Evolutionary conservation across 2,888 invertebrate genomes (phyloP).

Genomic region (Parapristionchus giblindavisi): DNA sequence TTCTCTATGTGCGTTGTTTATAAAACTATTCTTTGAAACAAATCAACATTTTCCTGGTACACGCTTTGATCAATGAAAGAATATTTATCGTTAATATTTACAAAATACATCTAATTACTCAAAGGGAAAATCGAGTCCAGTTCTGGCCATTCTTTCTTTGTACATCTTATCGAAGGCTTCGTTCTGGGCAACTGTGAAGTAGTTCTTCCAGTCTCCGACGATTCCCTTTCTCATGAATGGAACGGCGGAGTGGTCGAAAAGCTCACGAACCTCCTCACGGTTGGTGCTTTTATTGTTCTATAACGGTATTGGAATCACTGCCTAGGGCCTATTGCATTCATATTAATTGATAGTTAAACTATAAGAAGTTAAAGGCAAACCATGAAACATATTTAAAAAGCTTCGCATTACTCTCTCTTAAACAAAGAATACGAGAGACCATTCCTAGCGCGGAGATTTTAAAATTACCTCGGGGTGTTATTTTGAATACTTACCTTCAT

Average conservation of each 20-base stretch:
- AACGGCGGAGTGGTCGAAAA: conserved; percentile 52
- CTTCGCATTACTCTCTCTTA: not conserved
- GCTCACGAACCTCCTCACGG: conserved; percentile 57
- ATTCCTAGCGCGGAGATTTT: not conserved
- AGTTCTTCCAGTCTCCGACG: conserved; percentile 84
- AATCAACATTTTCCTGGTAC: too few relatives aligned
- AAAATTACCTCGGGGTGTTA: not conserved
- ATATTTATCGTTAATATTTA: too few relatives aligned
- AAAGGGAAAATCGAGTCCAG: conserved; percentile 41
- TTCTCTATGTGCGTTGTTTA: too few relatives aligned
- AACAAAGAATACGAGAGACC: too few relatives aligned
- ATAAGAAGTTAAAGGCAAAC: too few relatives aligned
- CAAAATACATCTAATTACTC: conserved; percentile 29
- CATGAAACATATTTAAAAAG: too few relatives aligned
- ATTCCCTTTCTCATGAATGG: conserved; percentile 57
- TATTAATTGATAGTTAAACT: too few relatives aligned
- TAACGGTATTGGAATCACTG: too few relatives aligned
- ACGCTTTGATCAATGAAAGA: too few relatives aligned
- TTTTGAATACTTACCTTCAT: conserved; percentile 75
- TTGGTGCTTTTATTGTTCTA: conserved; percentile 81
- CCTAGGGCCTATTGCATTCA: too few relatives aligned
- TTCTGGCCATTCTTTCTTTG: conserved; percentile 51
- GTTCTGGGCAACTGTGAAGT: conserved; percentile 81
- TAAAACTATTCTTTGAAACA: too few relatives aligned
- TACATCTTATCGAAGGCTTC: conserved; percentile 77